phyloP scores from a whole-genome alignment of 1,140 invertebrate genomes.

The Scaptomyza pallida region DNA sequence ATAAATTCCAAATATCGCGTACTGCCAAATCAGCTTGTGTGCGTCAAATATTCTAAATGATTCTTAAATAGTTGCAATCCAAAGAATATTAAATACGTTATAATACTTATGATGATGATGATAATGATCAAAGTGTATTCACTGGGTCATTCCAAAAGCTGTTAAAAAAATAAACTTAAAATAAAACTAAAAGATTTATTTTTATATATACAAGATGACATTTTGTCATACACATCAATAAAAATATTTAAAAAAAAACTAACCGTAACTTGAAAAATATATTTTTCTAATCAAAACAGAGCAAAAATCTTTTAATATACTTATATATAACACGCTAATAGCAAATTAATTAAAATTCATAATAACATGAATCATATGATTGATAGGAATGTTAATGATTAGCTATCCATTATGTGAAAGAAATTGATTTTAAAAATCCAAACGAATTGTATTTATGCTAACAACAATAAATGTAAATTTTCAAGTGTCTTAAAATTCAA shows the following conservation, averaged over 20 bases:
- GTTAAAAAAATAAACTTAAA: too few species aligned
- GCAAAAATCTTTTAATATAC: conserved; percentile 86
- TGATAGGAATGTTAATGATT: conserved; percentile 8
- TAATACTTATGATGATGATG: conserved; percentile 13
- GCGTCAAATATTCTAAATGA: conserved; percentile 21
- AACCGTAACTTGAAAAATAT: conserved; percentile 21
- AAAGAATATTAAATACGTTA: conserved; percentile 42
- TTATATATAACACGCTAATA: conserved; percentile 23
- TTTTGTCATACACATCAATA: conserved; percentile 30
- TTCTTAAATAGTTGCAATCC: conserved; percentile 39
- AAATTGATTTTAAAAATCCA: neutral
- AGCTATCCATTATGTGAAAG: conserved; percentile 15
- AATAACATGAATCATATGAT: conserved; percentile 5
- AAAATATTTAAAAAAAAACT: conserved; percentile 6
- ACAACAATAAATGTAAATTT: conserved; percentile 38
- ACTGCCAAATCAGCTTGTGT: conserved; percentile 39
- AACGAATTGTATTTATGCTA: conserved; percentile 30
- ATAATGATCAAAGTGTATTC: conserved; percentile 20
- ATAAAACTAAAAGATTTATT: conserved; percentile 44
- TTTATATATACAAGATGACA: conserved; percentile 53
- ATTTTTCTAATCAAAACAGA: conserved; percentile 36
- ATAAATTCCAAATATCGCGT: conserved; percentile 25
- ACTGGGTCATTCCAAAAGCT: conserved; percentile 27
- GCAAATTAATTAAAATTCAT: conserved; percentile 14
- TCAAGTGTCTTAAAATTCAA: conserved; percentile 39